phyloP scores from a whole-genome alignment of 2,797 vertebrate species.

The Staurois parvus region DNA sequence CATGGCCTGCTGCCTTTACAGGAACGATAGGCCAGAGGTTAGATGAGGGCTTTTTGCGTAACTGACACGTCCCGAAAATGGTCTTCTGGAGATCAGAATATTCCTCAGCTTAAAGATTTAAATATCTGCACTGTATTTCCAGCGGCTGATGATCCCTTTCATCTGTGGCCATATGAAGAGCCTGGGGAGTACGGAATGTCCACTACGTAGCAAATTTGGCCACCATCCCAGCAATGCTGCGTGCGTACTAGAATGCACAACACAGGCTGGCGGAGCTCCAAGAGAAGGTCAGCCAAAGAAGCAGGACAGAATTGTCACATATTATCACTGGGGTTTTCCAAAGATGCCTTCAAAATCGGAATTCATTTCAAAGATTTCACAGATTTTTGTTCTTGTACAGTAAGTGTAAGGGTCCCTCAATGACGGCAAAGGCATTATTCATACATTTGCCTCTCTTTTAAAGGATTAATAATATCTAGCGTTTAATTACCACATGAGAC shows the following conservation, averaged over 20 bases:
- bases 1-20: background rate
- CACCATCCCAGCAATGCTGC: background rate
- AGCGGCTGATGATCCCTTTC: background rate
- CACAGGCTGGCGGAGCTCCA: background rate
- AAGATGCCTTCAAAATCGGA: no score
- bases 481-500: no score
- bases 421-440: no score
- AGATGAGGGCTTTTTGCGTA: background rate
- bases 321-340: no score
- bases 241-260: background rate
- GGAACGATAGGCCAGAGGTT: no score
- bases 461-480: no score
- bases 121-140: background rate
- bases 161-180: slow-evolving; percentile 29
- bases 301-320: background rate
- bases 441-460: no score
- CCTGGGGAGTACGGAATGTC: slow-evolving; percentile 2
- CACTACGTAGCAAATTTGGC: slow-evolving; percentile 2
- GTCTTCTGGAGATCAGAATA: background rate
- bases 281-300: background rate
- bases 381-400: no score
- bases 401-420: no score
- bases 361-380: no score
- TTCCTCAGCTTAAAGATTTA: background rate
- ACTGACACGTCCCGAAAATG: slow-evolving; percentile 20